Conservation (phyloP, 2,113 vertebrate genomes). For the Hystrix brachyura region DNA sequence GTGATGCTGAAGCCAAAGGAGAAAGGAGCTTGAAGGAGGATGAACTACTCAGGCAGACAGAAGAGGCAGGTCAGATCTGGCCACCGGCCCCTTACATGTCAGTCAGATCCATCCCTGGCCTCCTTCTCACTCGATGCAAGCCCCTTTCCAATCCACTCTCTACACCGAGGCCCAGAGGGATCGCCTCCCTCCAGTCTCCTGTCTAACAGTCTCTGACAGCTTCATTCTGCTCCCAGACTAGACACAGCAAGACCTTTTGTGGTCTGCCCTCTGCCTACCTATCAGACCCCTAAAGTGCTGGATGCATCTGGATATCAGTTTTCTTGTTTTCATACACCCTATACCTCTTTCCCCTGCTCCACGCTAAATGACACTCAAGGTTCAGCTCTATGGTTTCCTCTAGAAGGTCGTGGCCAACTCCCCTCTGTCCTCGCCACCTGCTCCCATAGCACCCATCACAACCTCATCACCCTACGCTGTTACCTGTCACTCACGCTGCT, state of each 20-base stretch:
- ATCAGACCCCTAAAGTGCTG: not conserved
- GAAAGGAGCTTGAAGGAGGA: not conserved
- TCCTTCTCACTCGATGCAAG: accelerated
- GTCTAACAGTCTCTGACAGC: not conserved
- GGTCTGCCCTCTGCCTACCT: not conserved
- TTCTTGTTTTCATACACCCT: not conserved
- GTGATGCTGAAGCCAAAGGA: accelerated
- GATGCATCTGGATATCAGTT: not conserved
- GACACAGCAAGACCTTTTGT: not conserved
- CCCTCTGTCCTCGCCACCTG: no score
- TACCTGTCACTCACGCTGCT: not conserved
- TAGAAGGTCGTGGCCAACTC: not conserved
- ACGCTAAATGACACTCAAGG: not conserved
- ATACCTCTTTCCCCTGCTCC: accelerated
- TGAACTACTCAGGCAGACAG: not conserved
- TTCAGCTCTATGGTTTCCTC: not conserved
- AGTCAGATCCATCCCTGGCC: not conserved
- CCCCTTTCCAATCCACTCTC: not conserved
- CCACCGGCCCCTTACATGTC: not conserved
- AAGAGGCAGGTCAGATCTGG: not conserved
- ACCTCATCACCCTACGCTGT: not conserved
- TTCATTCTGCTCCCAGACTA: not conserved
- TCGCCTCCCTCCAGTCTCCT: not conserved
- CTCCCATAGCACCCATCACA: not conserved
- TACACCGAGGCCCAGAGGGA: not conserved